These are phyloP conservation scores for Diphyllodes magnificus DNA, from an alignment of 2,113 vertebrate species.

Conservation along the genomic window DNA sequence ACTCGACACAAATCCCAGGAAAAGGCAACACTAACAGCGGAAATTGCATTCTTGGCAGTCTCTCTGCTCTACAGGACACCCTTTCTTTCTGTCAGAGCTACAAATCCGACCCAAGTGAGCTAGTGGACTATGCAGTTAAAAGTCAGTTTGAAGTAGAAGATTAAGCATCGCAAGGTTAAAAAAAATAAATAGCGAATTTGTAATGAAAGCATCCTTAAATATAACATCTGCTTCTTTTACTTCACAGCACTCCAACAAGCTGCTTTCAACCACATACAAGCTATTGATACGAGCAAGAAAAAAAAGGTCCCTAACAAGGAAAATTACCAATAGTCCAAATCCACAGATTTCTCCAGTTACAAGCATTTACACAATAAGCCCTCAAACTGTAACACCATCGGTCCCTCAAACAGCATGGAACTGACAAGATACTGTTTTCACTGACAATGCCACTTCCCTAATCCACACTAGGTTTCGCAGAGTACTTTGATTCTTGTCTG, in stretches of 20 bases:
- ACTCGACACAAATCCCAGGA: not conserved
- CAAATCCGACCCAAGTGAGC: not conserved
- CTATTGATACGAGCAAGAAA: not conserved
- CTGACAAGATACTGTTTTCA: not conserved
- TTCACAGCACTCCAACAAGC: not conserved
- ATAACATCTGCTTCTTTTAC: constrained; percentile 15
- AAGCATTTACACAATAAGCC: not conserved
- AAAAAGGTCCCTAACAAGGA: not conserved
- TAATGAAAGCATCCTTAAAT: constrained; percentile 17
- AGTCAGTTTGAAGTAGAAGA: not conserved
- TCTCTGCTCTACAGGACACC: not conserved
- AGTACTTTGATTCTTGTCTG: not conserved
- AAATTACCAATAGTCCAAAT: not conserved
- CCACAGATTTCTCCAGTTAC: not conserved
- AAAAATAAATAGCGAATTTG: not conserved
- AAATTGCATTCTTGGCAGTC: not conserved
- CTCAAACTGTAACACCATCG: not conserved
- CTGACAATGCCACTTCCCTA: not conserved
- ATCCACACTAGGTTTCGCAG: not conserved
- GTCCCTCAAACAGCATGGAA: not conserved
- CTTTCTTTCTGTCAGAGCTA: not conserved
- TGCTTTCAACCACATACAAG: not conserved
- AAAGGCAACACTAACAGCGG: not conserved
- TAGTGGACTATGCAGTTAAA: not conserved
- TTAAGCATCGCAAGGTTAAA: not conserved